A percentile compares a stretch with the other conserved stretches of the same genome.
Conservation (phyloP, 1,140 invertebrate species). For the Brachionus asplanchnoidis region DNA sequence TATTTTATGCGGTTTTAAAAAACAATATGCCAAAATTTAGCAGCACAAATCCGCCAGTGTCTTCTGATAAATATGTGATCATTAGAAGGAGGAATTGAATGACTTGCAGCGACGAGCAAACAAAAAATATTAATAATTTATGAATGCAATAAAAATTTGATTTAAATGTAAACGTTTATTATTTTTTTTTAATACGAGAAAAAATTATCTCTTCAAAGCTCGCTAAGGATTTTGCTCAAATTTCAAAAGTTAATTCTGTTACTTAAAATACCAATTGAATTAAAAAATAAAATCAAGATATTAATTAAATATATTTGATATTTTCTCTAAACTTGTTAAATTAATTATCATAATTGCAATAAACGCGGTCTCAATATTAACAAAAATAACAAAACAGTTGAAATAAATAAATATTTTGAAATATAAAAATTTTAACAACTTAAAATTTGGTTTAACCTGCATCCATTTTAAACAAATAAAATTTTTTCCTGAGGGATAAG, state of each 20-base stretch:
- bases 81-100: neutral
- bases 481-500: neutral
- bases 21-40: neutral
- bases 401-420: constrained; percentile 16
- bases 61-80: neutral
- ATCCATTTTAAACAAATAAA: neutral
- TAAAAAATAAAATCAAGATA: neutral
- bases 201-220: neutral
- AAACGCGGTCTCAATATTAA: neutral
- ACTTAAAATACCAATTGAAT: constrained; percentile 20
- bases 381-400: constrained; percentile 32
- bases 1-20: neutral
- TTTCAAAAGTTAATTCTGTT: constrained; percentile 14
- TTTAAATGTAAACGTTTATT: neutral
- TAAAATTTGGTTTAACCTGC: neutral
- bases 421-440: neutral
- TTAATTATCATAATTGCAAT: constrained; percentile 24
- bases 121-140: neutral
- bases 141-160: neutral
- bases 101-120: neutral
- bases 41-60: neutral
- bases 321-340: neutral
- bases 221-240: neutral
- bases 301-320: constrained; percentile 34
- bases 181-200: neutral